Evolutionary conservation across 2,888 invertebrate species (phyloP), one percentile per base, ranked within the genome.

Genomic region (Falcaria lacertinaria): DNA sequence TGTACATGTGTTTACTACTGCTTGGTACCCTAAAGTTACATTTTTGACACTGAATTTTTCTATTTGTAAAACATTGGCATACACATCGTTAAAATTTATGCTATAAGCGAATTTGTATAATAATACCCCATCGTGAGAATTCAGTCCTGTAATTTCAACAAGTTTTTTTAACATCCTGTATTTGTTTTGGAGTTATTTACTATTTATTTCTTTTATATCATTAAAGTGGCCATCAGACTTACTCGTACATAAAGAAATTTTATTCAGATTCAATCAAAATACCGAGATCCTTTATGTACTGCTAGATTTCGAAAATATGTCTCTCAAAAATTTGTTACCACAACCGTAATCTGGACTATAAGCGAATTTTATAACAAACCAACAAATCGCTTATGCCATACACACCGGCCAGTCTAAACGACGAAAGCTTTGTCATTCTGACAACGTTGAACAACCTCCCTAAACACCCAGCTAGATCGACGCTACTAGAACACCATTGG

Each of bases 291-390:
- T 73, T 59, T 73, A 70, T 83, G 83, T 84, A 86, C 76, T 78
- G 78, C 79, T 81, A 78, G 76, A 76, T 70, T 82, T 83, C 74
- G 78, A 88, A 88, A 87, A 87, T 85, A 85, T 81, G 76, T 85
- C 80, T 87, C 81, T 85, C 80, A 85, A 85, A 78, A 80, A 70
- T 64, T 80, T 74, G 69, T 80, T 80, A 80, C 87, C 88, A 87
- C 87, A 88, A 87, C 87, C 88, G 82, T 85, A 75, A 69, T 79
- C 74, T 80, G 78, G 69, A 71, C 74, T 77, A 75, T 80, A 86
- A 86, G 84, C 82, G 78, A 80, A 64, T 69, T 69, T 77, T 75
- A 73, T 80, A 84, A 84, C 80, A 80, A 81, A 83, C 79, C 77
- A 81, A 85, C 79, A 80, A 78, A 69, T 59, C 60, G 62, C 52